phyloP scores from a whole-genome alignment of 1,140 invertebrate genomes.

The Drosophila kikkawai region DNA sequence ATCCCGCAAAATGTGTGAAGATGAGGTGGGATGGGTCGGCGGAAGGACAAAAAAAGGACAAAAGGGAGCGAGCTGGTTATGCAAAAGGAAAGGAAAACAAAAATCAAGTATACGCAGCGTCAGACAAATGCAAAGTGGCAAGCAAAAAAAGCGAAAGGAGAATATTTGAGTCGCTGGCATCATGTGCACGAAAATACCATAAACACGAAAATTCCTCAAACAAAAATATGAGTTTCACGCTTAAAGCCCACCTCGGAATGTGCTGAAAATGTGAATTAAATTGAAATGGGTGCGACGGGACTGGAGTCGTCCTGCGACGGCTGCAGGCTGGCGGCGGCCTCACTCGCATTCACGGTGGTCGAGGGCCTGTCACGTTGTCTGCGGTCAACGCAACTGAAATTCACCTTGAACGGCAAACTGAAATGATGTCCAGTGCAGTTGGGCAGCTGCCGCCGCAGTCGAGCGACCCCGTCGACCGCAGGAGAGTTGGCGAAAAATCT shows the following conservation, averaged over 20 bases:
- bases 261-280: conserved; percentile 75
- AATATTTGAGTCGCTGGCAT: conserved; percentile 45
- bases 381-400: conserved; percentile 68
- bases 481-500: conserved; percentile 65
- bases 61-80: conserved; percentile 17
- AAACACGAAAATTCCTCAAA: conserved; percentile 50
- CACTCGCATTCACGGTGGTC: conserved; percentile 65
- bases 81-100: conserved; percentile 21
- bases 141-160: conserved; percentile 17
- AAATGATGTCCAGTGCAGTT: conserved; percentile 36
- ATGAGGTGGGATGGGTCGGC: conserved; percentile 1
- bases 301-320: not conserved
- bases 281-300: conserved; percentile 61
- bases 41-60: not conserved
- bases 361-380: conserved; percentile 69
- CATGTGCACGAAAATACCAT: conserved; percentile 64
- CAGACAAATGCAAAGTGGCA: conserved; percentile 50
- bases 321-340: conserved; percentile 1
- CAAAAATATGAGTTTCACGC: conserved; percentile 47
- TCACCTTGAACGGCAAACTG: conserved; percentile 67
- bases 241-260: conserved; percentile 49
- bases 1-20: conserved; percentile 32
- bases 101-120: conserved; percentile 76
- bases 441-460: conserved; percentile 27
- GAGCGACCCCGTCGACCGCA: conserved; percentile 24